Conservation (phyloP, 2,888 invertebrate species). For the Hypena proboscidalis region DNA sequence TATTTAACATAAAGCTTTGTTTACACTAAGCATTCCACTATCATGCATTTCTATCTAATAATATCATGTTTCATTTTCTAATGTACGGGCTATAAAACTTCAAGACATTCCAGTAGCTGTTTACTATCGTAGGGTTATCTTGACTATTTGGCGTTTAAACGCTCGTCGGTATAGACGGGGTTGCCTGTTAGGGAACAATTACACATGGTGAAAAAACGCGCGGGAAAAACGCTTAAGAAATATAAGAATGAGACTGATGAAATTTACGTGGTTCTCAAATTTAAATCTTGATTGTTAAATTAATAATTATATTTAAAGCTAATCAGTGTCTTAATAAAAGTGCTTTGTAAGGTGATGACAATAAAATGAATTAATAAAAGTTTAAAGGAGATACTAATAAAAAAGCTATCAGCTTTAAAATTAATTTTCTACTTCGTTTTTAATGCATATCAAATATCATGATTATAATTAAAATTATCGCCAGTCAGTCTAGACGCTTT, state of each 20-base stretch:
- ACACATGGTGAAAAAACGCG: constrained; percentile 21
- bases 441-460: constrained; percentile 6
- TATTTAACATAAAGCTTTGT: constrained; percentile 24
- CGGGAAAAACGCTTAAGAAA: constrained; percentile 20
- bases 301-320: too few relatives aligned
- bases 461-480: constrained; percentile 6
- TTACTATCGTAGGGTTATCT: constrained; percentile 31
- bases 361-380: too few relatives aligned
- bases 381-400: too few relatives aligned
- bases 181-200: constrained; percentile 19
- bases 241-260: not conserved
- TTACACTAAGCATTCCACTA: constrained; percentile 29
- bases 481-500: constrained; percentile 15
- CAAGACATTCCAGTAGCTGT: constrained; percentile 34
- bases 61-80: constrained; percentile 28
- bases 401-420: not conserved
- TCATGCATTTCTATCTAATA: constrained; percentile 22
- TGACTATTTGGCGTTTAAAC: constrained; percentile 38
- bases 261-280: constrained; percentile 1
- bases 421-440: not conserved
- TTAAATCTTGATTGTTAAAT: too few relatives aligned
- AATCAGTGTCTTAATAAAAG: too few relatives aligned
- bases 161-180: constrained; percentile 30
- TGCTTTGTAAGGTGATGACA: too few relatives aligned
- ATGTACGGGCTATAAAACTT: constrained; percentile 24